Conservation (phyloP, 2,888 invertebrate genomes). For the Gandaritis pyraliata region DNA sequence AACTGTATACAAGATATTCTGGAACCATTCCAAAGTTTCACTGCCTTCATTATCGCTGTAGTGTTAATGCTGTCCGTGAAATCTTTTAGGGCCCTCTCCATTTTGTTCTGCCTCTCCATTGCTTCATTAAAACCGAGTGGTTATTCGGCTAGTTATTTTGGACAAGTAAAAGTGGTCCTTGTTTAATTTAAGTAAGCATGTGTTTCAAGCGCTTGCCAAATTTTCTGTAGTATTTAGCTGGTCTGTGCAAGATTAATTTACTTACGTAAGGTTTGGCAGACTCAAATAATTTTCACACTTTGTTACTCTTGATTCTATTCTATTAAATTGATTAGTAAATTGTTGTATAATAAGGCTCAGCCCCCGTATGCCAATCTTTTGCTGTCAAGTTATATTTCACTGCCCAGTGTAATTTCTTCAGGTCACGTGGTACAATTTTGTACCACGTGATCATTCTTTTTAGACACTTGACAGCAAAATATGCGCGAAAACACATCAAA, state of each 20-base stretch:
- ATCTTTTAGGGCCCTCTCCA: conserved; percentile 71
- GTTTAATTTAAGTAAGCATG: conserved; percentile 43
- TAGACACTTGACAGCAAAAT: no score
- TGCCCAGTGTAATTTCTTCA: no score
- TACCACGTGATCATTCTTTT: no score
- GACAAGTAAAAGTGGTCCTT: conserved; percentile 51
- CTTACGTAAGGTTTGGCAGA: conserved; percentile 7
- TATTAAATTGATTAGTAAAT: background rate
- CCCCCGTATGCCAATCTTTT: no score
- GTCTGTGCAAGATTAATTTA: conserved; percentile 15
- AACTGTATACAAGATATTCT: conserved; percentile 70
- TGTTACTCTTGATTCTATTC: background rate
- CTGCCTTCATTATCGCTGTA: conserved; percentile 72
- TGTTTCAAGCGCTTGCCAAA: conserved; percentile 33
- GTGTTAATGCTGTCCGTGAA: conserved; percentile 79
- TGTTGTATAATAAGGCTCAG: no score
- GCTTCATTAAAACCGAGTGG: conserved; percentile 77
- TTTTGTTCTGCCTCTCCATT: conserved; percentile 69
- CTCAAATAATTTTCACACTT: conserved; percentile 3
- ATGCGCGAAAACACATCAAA: no score
- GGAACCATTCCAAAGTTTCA: conserved; percentile 76
- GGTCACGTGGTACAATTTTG: no score
- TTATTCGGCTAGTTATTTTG: conserved; percentile 70
- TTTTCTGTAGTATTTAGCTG: conserved; percentile 22
- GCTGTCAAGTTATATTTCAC: no score